Evolutionary conservation across 1,140 invertebrate species (phyloP), one percentile per base, ranked within the genome.

Genomic region (Anadara kagoshimensis): DNA sequence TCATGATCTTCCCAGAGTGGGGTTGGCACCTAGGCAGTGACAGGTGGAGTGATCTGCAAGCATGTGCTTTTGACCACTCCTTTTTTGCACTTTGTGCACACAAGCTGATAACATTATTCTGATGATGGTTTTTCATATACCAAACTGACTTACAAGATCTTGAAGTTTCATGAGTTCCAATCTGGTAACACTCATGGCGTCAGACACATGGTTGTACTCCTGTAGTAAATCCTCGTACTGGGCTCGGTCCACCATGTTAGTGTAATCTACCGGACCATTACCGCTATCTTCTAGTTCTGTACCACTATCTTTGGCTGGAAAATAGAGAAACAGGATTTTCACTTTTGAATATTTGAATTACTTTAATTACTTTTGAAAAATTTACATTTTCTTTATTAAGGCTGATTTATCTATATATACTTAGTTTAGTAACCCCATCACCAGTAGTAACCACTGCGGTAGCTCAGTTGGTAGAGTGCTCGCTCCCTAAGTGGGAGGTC

Each of bases 141-240:
- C n/a, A 2, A 14, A 49, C 4, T 7, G 10, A 66, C 78, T 84
- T 73, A 89, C 88, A 81, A 89, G 62, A 49, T 86, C 85, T 73
- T 89, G 87, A 18, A 90, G 81, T 62, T 84, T 84, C 14, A 87
- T 54, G n/a, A 90, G 79, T 57, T 86, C 81, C 45, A 81, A 75
- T 56, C 84, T 85, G 18, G 88, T 85, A 59, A 83, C 75, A 26
- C 78, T 79, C 72, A 87, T 78, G 14, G 71, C 63, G 53, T 76
- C 71, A 51, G 67, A 68, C n/a, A 79, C 24, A 10, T 75, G 69
- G 18, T 67, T 57, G 41, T 78, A 78, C 59, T 80, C 78, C n/a
- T 69, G 49, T 22, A 79, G 16, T n/a, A 79, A 26, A 22, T 76
- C 74, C 44, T 76, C 74, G 45, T 73, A 73, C 22, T 79, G 73